Percentiles rank a stretch among this genome's conserved stretches.
These are phyloP conservation scores for Propithecus coquereli DNA, from an alignment of 2,113 vertebrate species.

Conservation along the genomic window DNA sequence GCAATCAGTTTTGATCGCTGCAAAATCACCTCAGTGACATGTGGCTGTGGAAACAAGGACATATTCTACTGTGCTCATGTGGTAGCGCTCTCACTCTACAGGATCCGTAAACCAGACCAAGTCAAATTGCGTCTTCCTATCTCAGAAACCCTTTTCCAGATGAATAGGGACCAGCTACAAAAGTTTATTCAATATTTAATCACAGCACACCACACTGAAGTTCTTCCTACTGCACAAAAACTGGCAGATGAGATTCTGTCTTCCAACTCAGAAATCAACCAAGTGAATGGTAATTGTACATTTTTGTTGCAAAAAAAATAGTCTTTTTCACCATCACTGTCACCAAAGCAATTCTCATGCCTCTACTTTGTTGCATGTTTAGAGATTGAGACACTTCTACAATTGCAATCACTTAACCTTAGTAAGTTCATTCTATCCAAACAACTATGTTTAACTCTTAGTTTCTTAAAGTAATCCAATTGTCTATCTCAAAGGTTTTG, in stretches of 20 bases:
- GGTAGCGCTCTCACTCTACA: slow-evolving; percentile 97
- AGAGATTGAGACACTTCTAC: slow-evolving; percentile 1
- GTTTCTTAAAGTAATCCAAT: slow-evolving; percentile 19
- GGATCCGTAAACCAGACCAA: slow-evolving; percentile 98
- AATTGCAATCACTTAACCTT: slow-evolving; percentile 20
- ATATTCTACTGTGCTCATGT: slow-evolving; percentile 99
- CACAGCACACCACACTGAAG: slow-evolving; percentile 98
- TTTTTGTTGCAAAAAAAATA: slow-evolving; percentile 45
- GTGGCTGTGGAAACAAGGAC: slow-evolving; percentile 97
- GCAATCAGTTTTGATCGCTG: slow-evolving; percentile 99
- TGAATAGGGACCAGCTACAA: slow-evolving; percentile 99
- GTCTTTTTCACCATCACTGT: not conserved
- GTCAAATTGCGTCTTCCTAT: slow-evolving; percentile 99
- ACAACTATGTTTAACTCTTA: slow-evolving; percentile 3
- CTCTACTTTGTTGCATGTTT: slow-evolving; percentile 23
- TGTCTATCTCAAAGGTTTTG: not conserved
- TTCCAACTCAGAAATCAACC: slow-evolving; percentile 99
- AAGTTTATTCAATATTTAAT: slow-evolving; percentile 99
- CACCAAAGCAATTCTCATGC: not conserved
- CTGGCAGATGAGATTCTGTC: slow-evolving; percentile 99
- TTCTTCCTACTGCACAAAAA: slow-evolving; percentile 98
- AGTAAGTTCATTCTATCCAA: slow-evolving; percentile 46
- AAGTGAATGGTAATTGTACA: slow-evolving; percentile 92
- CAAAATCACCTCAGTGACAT: slow-evolving; percentile 99
- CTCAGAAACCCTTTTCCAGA: slow-evolving; percentile 99